Conservation (phyloP, 2,888 invertebrate genomes). For the Sarcophaga rosellei region DNA sequence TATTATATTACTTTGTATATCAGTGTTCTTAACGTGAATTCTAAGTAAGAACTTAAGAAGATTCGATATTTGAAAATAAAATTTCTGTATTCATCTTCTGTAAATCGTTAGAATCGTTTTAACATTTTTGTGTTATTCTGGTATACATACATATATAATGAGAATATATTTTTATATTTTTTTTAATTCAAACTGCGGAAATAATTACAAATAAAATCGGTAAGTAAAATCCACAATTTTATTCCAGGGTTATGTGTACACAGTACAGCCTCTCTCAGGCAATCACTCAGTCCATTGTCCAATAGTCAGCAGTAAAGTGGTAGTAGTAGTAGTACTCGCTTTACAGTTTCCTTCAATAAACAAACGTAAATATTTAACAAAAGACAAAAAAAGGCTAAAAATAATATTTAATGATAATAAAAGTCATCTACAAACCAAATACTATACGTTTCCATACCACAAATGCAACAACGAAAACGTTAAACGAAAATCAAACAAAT, state of each 20-base stretch:
- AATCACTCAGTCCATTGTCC: background rate
- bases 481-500: background rate
- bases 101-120: too few relatives aligned
- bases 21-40: too few relatives aligned
- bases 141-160: too few relatives aligned
- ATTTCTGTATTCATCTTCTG: too few relatives aligned
- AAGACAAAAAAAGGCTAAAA: background rate
- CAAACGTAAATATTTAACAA: conserved; percentile 29
- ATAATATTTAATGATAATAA: conserved; percentile 22
- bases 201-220: too few relatives aligned
- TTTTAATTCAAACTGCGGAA: too few relatives aligned
- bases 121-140: too few relatives aligned
- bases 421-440: conserved; percentile 23
- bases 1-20: too few relatives aligned
- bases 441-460: background rate
- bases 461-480: background rate
- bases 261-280: background rate
- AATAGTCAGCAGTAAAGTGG: conserved; percentile 7
- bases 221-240: background rate
- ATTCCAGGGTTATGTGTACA: conserved; percentile 14
- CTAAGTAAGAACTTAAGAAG: too few relatives aligned
- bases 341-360: conserved; percentile 20
- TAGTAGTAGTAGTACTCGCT: background rate
- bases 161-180: too few relatives aligned
- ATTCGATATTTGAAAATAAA: too few relatives aligned